Evolutionary conservation across 2,113 vertebrate species (phyloP).

Genomic region (Gnathonemus echidnorhynchus): DNA sequence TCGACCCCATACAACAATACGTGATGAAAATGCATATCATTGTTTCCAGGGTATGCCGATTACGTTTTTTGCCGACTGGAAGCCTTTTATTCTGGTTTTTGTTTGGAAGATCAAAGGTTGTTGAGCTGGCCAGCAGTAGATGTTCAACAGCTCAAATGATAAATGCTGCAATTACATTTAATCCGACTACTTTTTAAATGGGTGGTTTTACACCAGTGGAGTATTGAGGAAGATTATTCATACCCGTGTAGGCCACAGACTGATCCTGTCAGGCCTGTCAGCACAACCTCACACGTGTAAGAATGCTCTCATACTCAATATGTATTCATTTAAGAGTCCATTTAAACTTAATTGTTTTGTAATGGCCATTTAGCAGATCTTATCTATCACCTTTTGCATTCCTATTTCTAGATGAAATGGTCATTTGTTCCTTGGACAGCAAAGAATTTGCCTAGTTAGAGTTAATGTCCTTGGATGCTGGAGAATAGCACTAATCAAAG

Average conservation of each 20-base stretch:
- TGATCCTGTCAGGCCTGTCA: background rate
- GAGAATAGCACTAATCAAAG: background rate
- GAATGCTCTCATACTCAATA: background rate
- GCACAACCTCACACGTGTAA: background rate
- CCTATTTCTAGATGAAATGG: background rate
- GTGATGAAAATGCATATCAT: background rate
- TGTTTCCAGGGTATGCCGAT: background rate
- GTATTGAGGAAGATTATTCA: background rate
- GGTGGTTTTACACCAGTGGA: background rate
- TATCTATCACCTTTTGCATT: background rate
- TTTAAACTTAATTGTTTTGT: background rate
- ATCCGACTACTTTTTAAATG: background rate
- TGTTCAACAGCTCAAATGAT: background rate
- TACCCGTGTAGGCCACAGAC: background rate
- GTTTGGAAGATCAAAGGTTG: background rate
- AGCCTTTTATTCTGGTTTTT: background rate
- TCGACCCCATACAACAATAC: background rate
- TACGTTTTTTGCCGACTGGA: background rate
- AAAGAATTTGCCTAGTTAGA: background rate
- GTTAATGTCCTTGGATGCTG: background rate
- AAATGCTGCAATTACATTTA: background rate
- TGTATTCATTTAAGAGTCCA: background rate
- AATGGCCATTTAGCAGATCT: background rate
- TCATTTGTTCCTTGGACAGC: background rate
- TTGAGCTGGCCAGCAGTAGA: background rate